Evolutionary conservation across 2,113 vertebrate genomes (phyloP), one percentile per base, ranked within the genome.

Genomic region (Rhinopomastus cyanomelas): DNA sequence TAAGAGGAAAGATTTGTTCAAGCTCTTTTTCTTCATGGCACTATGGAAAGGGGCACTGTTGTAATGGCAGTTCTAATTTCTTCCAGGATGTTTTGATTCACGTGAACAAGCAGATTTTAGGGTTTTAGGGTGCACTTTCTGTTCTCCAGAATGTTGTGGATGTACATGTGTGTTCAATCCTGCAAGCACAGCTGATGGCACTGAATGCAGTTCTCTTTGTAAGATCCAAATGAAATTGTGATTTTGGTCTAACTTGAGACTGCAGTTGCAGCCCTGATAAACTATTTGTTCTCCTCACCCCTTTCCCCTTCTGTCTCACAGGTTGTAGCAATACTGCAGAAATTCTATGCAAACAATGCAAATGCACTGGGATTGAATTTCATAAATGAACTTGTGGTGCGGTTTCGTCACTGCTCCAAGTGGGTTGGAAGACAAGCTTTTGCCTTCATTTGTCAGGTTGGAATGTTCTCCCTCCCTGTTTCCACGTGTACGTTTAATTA

Each of bases 371-470:
- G 97, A 27, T 89, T 97, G 32, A 96, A 95, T 72, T 96, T 97
- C 90, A 96, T 97, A 72, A 94, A 85, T 25, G 97, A 98, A 39
- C 97, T 98, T 16, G 46, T 97, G 0, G 39, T 96, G 5, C 55
- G 95, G 51, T 97, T 97, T 75, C 93, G 92, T 77, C 97, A 97
- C 90, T 97, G 97, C 72, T 78, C 97, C 34, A 97, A 97, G 95
- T 98, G 97, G 97, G 97, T 97, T 21, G 96, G 98, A 42, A 96
- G 98, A 89, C 98, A 97, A 71, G 97, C 97, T 26, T 98, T 98
- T 67, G 96, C 97, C 37, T 97, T 97, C 95, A 98, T 98, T 52
- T 98, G 97, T 73, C 98, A 98, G 97, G 97, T 97, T 75, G 93
- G 97, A 51, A 32, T 20, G 26, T 44, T 82, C 53, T 87, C 44